These are phyloP conservation scores for Serranus cabrilla DNA, from an alignment of 2,797 vertebrate species.

Conservation along the genomic window DNA sequence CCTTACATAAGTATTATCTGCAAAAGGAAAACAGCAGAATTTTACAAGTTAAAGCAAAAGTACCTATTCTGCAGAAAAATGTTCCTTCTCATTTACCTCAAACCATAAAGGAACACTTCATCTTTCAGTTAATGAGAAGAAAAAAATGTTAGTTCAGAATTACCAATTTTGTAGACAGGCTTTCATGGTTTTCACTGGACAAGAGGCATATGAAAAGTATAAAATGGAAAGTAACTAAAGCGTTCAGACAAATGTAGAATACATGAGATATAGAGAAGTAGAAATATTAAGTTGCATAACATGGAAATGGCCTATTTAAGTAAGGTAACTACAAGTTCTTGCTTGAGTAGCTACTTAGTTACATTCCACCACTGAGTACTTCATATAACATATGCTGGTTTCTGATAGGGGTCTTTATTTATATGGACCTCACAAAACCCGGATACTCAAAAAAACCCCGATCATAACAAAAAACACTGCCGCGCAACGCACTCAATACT, in stretches of 20 bases:
- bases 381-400: not conserved
- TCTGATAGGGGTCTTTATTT: not conserved
- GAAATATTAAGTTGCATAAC: not conserved
- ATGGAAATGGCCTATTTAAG: not conserved
- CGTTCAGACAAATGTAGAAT: not conserved
- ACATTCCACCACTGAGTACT: not conserved
- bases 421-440: not conserved
- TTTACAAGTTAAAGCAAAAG: too few species aligned
- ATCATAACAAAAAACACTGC: too few species aligned
- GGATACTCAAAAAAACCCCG: too few species aligned
- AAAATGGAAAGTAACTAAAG: too few species aligned
- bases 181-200: too few species aligned
- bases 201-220: too few species aligned
- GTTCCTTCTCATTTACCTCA: too few species aligned
- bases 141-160: not conserved
- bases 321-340: too few species aligned
- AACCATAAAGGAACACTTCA: not conserved
- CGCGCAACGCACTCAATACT: not conserved
- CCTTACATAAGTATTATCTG: too few species aligned
- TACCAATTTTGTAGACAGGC: not conserved
- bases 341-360: not conserved
- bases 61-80: too few species aligned
- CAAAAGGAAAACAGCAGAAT: too few species aligned
- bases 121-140: not conserved
- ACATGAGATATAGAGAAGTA: not conserved